Base-by-base conservation (phyloP, 2,113 vertebrate genomes). In the Speoplatyrhinus poulsoni region DNA sequence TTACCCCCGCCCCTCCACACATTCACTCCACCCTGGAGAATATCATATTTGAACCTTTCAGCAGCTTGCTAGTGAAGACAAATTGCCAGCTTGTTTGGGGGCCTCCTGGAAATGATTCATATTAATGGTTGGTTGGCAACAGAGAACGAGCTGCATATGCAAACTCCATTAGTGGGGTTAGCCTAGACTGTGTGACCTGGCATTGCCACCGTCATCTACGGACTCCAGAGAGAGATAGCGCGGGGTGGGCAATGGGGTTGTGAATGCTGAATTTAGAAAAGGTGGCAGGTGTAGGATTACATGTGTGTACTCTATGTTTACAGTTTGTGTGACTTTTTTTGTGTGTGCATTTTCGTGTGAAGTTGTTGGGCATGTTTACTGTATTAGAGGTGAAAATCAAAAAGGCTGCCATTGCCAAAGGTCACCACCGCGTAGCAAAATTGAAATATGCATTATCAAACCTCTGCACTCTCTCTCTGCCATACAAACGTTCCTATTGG, bases 141-240 rank as follows among this genome's bases (percentile, higher is more conserved):
- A 84, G 73, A 82, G 74, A 89, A 77, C 67, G 46, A 68, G 79
- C 78, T 86, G 89, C 90, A 90, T 92, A 90, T 90, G 87, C 89
- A 92, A 90, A 91, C 88, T 90, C 92, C 87, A 92, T 93, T 92
- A 93, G 79, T 75, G 83, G 89, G 89, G 93, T 91, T 87, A 87
- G 90, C 82, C 84, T 85, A 86, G 82, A 82, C 84, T 73, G 81
- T 79, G 80, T 79, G 88, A 83, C 85, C 88, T 79, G 81, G 69
- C 78, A 73, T 73, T 74, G 67, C 82, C 75, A 83, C 82, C 65
- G 26, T 59, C 72, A 79, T 77, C 50, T 61, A 61, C 69, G 65
- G 75, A 77, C 73, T 77, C 70, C 74, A 59, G 50, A 70, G 71
- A 2, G 69, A 10, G 53, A 4, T 33, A 52, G 47, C 47, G 3